A percentile compares a stretch with the other conserved stretches of the same genome.
Evolutionary conservation across 2,113 vertebrate genomes (phyloP).

Genomic region (Myodes glareolus): DNA sequence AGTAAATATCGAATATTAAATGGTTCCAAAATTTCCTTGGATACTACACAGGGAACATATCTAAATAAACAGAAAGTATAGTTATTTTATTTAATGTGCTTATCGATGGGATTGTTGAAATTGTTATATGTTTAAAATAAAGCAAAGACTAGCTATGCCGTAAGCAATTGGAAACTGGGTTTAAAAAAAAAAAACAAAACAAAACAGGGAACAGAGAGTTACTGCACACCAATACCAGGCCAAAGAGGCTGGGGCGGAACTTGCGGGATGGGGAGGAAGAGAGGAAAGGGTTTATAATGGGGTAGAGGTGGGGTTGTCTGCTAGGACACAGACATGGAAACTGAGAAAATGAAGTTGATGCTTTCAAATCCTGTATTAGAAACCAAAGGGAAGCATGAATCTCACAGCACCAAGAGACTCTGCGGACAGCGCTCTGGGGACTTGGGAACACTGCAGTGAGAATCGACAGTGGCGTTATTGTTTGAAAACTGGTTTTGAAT

Average conservation of each 20-base stretch:
- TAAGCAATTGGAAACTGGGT: neutral
- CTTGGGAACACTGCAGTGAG: neutral
- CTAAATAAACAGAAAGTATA: neutral
- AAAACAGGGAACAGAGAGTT: neutral
- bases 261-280: neutral
- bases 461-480: constrained; percentile 12
- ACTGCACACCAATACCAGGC: neutral
- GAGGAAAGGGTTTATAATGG: neutral
- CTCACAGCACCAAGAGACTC: neutral
- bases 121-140: neutral
- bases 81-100: neutral
- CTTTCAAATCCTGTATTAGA: neutral
- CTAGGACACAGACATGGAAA: neutral
- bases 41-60: neutral
- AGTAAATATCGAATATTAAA: neutral
- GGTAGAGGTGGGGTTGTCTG: neutral
- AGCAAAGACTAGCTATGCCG: neutral
- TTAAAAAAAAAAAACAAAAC: neutral
- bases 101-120: neutral
- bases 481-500: neutral
- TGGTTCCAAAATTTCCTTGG: neutral
- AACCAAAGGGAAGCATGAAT: neutral
- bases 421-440: too few relatives aligned
- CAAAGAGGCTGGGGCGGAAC: neutral
- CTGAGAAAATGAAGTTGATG: neutral